These are phyloP conservation scores for Prosopocoilus inquinatus DNA, from an alignment of 2,888 invertebrate genomes.

Conservation along the genomic window DNA sequence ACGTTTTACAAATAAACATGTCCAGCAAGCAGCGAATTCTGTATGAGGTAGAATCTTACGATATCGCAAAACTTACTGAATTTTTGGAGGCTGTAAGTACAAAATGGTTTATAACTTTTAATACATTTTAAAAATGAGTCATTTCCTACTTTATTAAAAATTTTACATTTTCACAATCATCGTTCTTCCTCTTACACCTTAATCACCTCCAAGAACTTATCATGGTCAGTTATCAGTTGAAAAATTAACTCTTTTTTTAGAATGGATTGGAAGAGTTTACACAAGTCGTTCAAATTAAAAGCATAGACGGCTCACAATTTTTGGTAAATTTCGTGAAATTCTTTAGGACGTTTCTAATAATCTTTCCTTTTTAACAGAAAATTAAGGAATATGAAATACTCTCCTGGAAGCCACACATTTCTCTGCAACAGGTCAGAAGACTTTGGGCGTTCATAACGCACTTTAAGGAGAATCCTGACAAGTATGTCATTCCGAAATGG, in stretches of 20 bases:
- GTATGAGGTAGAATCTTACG: background rate
- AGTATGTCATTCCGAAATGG: slow-evolving; percentile 1
- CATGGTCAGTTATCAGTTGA: background rate
- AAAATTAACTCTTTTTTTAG: slow-evolving; percentile 20
- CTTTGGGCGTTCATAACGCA: slow-evolving; percentile 11
- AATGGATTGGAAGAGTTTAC: slow-evolving; percentile 25
- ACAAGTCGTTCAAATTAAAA: slow-evolving; percentile 18
- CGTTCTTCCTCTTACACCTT: background rate
- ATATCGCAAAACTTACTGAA: slow-evolving; percentile 4
- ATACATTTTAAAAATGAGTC: background rate
- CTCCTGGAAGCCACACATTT: slow-evolving; percentile 10
- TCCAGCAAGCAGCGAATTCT: background rate
- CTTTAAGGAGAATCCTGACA: slow-evolving; percentile 5
- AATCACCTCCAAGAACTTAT: background rate
- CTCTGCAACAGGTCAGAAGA: slow-evolving; percentile 3
- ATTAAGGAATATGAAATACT: slow-evolving; percentile 15
- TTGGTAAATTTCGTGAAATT: slow-evolving; percentile 24
- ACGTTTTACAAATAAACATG: background rate
- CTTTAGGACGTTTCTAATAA: background rate
- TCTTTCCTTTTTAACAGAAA: slow-evolving; percentile 6
- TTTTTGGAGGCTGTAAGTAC: slow-evolving; percentile 14
- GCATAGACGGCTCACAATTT: slow-evolving; percentile 27
- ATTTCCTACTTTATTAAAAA: background rate
- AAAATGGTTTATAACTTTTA: background rate
- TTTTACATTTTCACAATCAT: too few species aligned